Percentiles rank a stretch among this genome's conserved stretches.
phyloP scores from a whole-genome alignment of 2,113 vertebrate genomes.

The Microcebus ravelobensis region DNA sequence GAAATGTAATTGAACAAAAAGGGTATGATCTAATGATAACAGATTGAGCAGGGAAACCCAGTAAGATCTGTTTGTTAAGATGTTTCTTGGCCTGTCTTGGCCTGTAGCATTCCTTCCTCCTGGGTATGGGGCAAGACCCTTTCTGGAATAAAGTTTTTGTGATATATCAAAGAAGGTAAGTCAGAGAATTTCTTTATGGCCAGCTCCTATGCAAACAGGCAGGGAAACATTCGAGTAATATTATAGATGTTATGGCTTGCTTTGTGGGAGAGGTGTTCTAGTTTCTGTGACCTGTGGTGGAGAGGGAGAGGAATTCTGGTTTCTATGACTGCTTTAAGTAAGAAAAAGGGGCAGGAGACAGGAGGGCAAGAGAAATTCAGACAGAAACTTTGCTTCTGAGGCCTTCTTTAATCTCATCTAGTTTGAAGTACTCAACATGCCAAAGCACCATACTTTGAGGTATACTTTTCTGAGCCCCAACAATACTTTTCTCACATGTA shows the following conservation, averaged over 20 bases:
- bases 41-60: neutral
- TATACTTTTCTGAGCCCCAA: neutral
- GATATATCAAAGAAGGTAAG: neutral
- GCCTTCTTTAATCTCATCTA: neutral
- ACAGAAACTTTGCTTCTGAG: neutral
- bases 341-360: neutral
- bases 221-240: neutral
- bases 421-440: neutral
- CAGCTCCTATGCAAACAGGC: neutral
- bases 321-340: neutral
- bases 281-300: neutral
- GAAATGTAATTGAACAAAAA: neutral
- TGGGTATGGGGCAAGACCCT: neutral
- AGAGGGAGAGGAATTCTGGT: neutral
- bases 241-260: neutral
- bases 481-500: neutral
- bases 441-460: neutral
- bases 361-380: neutral
- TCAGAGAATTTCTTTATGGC: neutral
- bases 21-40: neutral
- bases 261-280: neutral
- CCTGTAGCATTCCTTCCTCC: neutral
- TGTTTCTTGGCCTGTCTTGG: neutral
- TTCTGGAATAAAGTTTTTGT: neutral
- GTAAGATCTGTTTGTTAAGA: neutral